Percentiles rank a stretch among this genome's conserved stretches.
These are phyloP conservation scores for Brotula barbata DNA, from an alignment of 2,797 vertebrate species.

Conservation along the genomic window DNA sequence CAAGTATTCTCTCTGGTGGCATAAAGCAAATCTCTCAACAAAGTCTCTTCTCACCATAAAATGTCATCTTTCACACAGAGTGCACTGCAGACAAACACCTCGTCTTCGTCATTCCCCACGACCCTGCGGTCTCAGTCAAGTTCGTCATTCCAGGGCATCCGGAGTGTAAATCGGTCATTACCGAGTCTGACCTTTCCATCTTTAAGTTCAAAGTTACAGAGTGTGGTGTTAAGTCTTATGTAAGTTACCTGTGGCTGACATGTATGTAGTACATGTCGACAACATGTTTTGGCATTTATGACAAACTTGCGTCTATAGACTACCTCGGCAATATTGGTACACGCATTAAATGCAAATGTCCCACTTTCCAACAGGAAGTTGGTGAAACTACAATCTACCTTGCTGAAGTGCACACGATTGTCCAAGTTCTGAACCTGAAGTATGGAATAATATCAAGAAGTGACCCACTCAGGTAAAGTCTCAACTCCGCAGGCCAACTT, in stretches of 20 bases:
- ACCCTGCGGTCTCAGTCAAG: slow-evolving; percentile 45
- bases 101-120: slow-evolving; percentile 66
- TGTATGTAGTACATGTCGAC: no score
- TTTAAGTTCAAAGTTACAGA: slow-evolving; percentile 72
- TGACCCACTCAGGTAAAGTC: slow-evolving; percentile 61
- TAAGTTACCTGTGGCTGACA: slow-evolving; percentile 51
- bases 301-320: no score
- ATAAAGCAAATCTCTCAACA: no score
- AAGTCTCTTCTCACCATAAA: no score
- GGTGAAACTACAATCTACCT: slow-evolving; percentile 63
- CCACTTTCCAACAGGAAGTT: slow-evolving; percentile 49
- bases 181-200: slow-evolving; percentile 60
- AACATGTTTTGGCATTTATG: no score
- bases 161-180: slow-evolving; percentile 63
- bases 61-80: slow-evolving; percentile 44
- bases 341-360: neutral
- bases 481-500: no score
- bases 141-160: slow-evolving; percentile 51
- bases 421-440: slow-evolving; percentile 62
- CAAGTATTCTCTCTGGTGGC: slow-evolving; percentile 21
- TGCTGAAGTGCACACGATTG: slow-evolving; percentile 67
- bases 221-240: slow-evolving; percentile 69
- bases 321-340: no score
- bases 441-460: slow-evolving; percentile 73
- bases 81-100: slow-evolving; percentile 71